Evolutionary conservation across 2,888 invertebrate genomes (phyloP).

Genomic region (Sinelater perroti): DNA sequence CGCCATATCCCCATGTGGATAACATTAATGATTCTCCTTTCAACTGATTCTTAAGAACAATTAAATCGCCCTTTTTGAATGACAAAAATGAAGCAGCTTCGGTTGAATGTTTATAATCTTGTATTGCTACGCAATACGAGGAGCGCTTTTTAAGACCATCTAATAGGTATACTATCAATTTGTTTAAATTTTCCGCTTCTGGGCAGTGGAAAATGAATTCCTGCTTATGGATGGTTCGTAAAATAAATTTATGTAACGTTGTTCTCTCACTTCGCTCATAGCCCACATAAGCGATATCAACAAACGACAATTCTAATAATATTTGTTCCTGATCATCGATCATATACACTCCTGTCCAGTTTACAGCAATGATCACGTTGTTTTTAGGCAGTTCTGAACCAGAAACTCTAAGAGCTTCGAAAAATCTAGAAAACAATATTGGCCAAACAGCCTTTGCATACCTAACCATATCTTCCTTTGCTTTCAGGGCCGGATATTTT

Average conservation of each 20-base stretch:
- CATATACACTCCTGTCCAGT: constrained; percentile 92
- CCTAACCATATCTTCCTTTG: constrained; percentile 90
- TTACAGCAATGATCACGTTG: constrained; percentile 90
- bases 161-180: constrained; percentile 79
- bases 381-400: constrained; percentile 71
- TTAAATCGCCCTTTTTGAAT: constrained; percentile 78
- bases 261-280: constrained; percentile 65
- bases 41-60: constrained; percentile 78
- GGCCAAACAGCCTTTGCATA: constrained; percentile 95
- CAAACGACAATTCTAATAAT: constrained; percentile 84
- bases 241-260: constrained; percentile 72
- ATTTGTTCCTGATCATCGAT: constrained; percentile 93
- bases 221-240: constrained; percentile 86
- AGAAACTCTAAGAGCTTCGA: constrained; percentile 83
- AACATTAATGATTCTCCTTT: constrained; percentile 79
- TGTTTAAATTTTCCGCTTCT: constrained; percentile 85
- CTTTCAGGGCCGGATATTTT: constrained; percentile 70
- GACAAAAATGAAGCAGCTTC: constrained; percentile 68
- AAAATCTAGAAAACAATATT: constrained; percentile 92
- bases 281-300: constrained; percentile 83
- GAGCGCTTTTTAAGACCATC: constrained; percentile 89
- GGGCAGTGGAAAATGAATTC: constrained; percentile 91
- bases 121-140: constrained; percentile 80
- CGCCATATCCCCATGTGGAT: constrained; percentile 77
- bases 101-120: constrained; percentile 66